phyloP scores from a whole-genome alignment of 2,888 invertebrate species.

The Tillus elongatus region DNA sequence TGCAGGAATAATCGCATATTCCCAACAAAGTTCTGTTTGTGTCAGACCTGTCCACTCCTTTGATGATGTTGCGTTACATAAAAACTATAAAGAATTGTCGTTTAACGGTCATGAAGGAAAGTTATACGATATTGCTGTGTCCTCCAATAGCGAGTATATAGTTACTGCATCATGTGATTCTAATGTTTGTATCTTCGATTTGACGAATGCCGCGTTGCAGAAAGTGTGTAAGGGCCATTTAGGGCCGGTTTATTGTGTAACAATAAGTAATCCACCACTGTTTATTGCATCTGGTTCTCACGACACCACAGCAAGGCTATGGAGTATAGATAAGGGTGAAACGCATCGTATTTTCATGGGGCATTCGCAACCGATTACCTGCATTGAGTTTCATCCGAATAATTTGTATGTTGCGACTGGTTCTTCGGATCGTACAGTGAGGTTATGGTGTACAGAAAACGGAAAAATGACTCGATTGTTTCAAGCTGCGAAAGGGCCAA shows the following conservation, averaged over 20 bases:
- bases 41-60: conserved; percentile 29
- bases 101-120: conserved; percentile 31
- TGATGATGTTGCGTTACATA: conserved; percentile 16
- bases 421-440: conserved; percentile 79
- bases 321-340: conserved; percentile 72
- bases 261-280: conserved; percentile 56
- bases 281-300: conserved; percentile 73
- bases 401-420: conserved; percentile 83
- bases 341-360: conserved; percentile 80
- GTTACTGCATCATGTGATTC: conserved; percentile 35
- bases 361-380: conserved; percentile 79
- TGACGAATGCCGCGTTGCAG: conserved; percentile 27
- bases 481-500: conserved; percentile 64
- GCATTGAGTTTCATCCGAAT: conserved; percentile 88
- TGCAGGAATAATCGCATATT: conserved; percentile 31
- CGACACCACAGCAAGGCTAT: conserved; percentile 71
- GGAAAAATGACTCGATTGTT: conserved; percentile 74
- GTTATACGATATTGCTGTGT: conserved; percentile 33
- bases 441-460: conserved; percentile 79
- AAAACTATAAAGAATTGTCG: conserved; percentile 25
- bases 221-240: conserved; percentile 62
- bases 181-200: conserved; percentile 33
- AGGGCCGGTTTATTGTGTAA: conserved; percentile 84
- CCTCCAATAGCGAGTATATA: conserved; percentile 27
- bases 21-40: conserved; percentile 31